These are phyloP conservation scores for Morone saxatilis DNA, from an alignment of 2,113 vertebrate genomes.

Conservation along the genomic window DNA sequence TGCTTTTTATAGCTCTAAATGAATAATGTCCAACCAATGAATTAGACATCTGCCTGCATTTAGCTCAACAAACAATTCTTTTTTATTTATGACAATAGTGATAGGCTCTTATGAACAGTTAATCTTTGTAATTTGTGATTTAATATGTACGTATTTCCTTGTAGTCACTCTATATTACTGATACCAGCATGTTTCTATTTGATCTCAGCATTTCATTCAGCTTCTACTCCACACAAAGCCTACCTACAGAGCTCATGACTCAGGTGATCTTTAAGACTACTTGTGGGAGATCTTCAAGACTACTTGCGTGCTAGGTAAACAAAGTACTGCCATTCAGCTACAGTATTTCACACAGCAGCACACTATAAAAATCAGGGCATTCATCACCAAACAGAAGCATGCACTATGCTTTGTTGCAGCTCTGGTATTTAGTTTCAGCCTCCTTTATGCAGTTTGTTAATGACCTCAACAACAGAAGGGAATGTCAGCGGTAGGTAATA, in stretches of 20 bases:
- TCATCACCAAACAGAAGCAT: constrained; percentile 61
- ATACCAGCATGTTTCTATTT: constrained; percentile 10
- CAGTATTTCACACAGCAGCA: constrained; percentile 45
- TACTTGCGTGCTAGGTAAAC: constrained; percentile 44
- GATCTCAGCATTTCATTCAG: constrained; percentile 29
- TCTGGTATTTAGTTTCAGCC: constrained; percentile 67
- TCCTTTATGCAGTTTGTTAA: constrained; percentile 68
- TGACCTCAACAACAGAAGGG: constrained; percentile 71
- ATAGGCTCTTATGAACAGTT: constrained; percentile 38
- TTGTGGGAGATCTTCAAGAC: constrained; percentile 28
- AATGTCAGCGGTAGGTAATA: constrained; percentile 75
- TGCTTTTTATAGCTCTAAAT: constrained; percentile 58
- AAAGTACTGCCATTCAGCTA: constrained; percentile 53
- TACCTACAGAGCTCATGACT: constrained; percentile 16
- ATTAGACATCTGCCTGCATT: constrained; percentile 50
- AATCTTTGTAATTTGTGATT: constrained; percentile 45
- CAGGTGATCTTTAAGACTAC: constrained; percentile 13
- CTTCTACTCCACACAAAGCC: constrained; percentile 16
- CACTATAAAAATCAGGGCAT: constrained; percentile 58
- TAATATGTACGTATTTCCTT: constrained; percentile 27
- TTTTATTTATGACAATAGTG: constrained; percentile 35
- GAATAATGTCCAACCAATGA: constrained; percentile 42
- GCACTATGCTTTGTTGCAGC: constrained; percentile 61
- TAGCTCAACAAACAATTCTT: constrained; percentile 42
- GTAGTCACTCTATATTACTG: constrained; percentile 30